phyloP scores from a whole-genome alignment of 2,797 vertebrate genomes.

The Aselliscus stoliczkanus region DNA sequence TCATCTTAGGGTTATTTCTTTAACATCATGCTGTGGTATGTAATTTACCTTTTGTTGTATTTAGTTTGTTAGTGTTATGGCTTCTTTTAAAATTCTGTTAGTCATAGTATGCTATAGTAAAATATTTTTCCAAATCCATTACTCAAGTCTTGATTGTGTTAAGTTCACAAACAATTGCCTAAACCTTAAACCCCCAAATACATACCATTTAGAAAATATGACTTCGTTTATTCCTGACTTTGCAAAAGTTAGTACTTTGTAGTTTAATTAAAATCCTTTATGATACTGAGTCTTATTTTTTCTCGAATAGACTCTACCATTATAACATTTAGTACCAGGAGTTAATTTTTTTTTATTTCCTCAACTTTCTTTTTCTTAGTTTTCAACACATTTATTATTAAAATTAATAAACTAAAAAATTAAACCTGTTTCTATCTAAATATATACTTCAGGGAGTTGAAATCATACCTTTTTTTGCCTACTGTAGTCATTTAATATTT shows the following conservation, averaged over 20 bases:
- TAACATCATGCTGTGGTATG: neutral
- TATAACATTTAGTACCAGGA: neutral
- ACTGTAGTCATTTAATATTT: neutral
- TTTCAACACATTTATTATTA: neutral
- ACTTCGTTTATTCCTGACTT: neutral
- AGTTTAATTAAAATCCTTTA: neutral
- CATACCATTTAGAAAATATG: neutral
- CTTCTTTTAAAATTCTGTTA: neutral
- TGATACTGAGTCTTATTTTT: neutral
- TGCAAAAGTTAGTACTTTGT: neutral
- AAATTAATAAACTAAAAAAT: conserved; percentile 23
- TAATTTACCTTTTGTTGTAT: neutral
- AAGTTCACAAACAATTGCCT: neutral
- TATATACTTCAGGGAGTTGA: neutral
- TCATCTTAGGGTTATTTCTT: neutral
- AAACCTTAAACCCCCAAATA: neutral
- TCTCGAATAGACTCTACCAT: neutral
- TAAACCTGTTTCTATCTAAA: neutral
- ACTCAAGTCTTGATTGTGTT: neutral
- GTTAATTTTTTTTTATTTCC: neutral
- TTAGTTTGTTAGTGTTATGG: neutral
- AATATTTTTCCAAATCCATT: neutral
- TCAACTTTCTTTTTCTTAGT: neutral
- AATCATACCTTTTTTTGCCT: neutral
- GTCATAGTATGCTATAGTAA: neutral